Base-by-base conservation (phyloP, 2,797 vertebrate genomes). In the Dromococcyx pavoninus region DNA sequence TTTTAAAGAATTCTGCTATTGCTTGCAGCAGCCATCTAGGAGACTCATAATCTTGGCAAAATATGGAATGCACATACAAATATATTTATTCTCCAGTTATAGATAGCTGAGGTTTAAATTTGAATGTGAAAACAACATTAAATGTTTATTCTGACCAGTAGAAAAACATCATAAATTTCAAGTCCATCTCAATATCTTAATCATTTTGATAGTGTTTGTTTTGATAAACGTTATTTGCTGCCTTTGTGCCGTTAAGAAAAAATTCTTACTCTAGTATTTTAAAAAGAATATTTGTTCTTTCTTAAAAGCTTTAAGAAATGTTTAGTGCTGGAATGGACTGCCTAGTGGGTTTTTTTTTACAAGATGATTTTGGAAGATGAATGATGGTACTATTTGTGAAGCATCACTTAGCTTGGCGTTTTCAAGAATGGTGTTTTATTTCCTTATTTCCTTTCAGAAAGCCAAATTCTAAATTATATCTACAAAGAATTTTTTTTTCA, bases 1-100 rank as follows among this genome's bases (percentile, higher is more conserved):
- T 93, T 95, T 77, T 78, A 56, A 89, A 80, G 66, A 88, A 71
- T 83, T 94, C 50, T 66, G 30, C 11, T 90, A 4, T 62, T 92
- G 15, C 66, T 86, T 75, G 35, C 21, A 78, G 35, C 66, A 91
- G 21, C 41, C 62, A 43, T 62, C 39, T 65, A 53, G 76, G 58
- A 91, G 53, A 66, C 46, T 88, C 19, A 25, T 61, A 43, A 44
- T 78, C 73, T 75, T 86, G 64, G 23, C 22, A 10, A 89, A 75
- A 79, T 89, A 39, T 62, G 66, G 72, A 80, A 80, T 72, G 37
- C 16, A 23, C 8, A 8, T 75, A 72, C 17, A 69, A 73, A 35
- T 70, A 33, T 61, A 35, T 71, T 21, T 77, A 15, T 86, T 86
- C 17, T 58, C 10, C 33, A 76, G 30, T 67, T 89, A 64, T 2